Evolutionary conservation across 2,113 vertebrate genomes (phyloP).

Genomic region (Notechis scutatus): DNA sequence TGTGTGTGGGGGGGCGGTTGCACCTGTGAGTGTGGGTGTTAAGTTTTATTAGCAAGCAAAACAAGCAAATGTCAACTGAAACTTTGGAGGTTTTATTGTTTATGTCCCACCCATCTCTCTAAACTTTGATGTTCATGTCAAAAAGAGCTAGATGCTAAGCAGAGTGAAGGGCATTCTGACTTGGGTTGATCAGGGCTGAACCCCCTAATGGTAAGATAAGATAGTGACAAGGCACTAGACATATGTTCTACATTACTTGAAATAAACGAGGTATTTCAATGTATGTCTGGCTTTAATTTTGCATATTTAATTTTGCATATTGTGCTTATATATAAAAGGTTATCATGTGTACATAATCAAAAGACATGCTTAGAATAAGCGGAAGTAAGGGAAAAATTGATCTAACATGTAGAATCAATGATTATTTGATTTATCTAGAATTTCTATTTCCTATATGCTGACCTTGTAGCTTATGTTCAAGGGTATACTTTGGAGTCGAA

Average conservation of each 20-base stretch:
- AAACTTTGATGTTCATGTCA: constrained; percentile 23
- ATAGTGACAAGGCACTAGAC: constrained; percentile 11
- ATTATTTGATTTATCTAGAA: background rate
- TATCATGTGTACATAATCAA: background rate
- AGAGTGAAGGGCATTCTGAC: constrained; percentile 30
- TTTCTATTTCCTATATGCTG: background rate
- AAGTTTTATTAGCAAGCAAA: constrained; percentile 42
- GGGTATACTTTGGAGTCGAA: background rate
- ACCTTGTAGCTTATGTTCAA: background rate
- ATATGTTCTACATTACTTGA: background rate
- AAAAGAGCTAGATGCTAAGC: constrained; percentile 4
- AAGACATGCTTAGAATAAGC: background rate
- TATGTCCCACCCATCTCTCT: background rate
- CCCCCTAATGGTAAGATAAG: background rate
- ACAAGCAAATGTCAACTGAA: constrained; percentile 24
- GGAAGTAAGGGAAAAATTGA: background rate
- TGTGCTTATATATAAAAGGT: background rate
- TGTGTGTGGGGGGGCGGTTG: background rate
- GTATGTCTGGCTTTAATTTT: constrained; percentile 7
- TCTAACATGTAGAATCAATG: background rate
- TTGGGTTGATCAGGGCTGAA: constrained; percentile 8
- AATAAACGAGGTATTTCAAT: constrained; percentile 5
- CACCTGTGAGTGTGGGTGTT: background rate
- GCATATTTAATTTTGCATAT: background rate
- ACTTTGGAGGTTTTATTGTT: background rate